Conservation (phyloP, 2,888 invertebrate species). For the Polymixis flavicincta region DNA sequence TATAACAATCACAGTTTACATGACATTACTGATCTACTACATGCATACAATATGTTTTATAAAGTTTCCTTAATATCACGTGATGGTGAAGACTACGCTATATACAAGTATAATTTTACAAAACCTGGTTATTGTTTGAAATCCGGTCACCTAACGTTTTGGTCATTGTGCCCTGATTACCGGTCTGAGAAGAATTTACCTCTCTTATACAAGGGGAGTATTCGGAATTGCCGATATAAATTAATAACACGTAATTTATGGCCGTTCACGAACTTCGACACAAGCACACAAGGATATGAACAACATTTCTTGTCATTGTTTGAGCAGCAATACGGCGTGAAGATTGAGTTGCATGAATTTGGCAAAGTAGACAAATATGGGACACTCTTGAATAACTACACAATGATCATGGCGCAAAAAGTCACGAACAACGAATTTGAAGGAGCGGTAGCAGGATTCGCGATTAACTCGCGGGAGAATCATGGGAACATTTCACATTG, state of each 20-base stretch:
- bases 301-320: constrained; percentile 65
- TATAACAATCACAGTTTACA: constrained; percentile 47
- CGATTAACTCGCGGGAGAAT: not conserved
- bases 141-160: constrained; percentile 44
- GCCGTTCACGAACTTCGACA: constrained; percentile 68
- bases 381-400: constrained; percentile 55
- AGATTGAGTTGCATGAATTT: constrained; percentile 62
- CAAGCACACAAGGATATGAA: constrained; percentile 61
- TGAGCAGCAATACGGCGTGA: constrained; percentile 57
- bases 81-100: constrained; percentile 30
- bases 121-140: constrained; percentile 47
- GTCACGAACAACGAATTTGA: constrained; percentile 65
- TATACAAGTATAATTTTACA: constrained; percentile 50
- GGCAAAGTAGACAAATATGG: constrained; percentile 67
- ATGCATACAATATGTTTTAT: constrained; percentile 40
- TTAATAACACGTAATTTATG: constrained; percentile 66
- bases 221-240: constrained; percentile 63
- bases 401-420: constrained; percentile 61
- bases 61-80: constrained; percentile 31
- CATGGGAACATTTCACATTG: constrained; percentile 45
- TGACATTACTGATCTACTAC: constrained; percentile 61
- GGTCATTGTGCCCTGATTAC: constrained; percentile 49
- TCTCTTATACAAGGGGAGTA: not conserved
- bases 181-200: constrained; percentile 1
- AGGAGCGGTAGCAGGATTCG: constrained; percentile 64